These are phyloP conservation scores for Pantala flavescens DNA, from an alignment of 1,140 invertebrate species.

Conservation along the genomic window DNA sequence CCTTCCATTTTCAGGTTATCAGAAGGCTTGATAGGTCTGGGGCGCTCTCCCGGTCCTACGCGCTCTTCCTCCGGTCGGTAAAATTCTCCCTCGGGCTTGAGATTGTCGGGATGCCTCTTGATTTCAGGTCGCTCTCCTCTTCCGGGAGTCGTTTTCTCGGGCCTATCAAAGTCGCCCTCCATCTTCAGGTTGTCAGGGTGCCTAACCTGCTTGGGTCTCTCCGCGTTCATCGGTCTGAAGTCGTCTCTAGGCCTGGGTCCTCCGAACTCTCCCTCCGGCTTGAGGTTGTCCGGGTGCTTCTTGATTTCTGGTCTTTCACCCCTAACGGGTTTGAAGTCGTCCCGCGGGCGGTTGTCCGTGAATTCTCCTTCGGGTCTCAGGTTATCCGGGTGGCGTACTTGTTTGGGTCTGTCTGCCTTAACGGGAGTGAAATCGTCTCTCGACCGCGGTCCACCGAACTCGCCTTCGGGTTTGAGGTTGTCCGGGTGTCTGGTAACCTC, in stretches of 20 bases:
- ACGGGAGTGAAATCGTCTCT: constrained; percentile 18
- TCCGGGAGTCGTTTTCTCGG: constrained; percentile 24
- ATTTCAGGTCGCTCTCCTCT: constrained; percentile 21
- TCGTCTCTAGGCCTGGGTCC: constrained; percentile 26
- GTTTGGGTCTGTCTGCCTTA: constrained; percentile 37
- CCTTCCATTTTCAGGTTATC: constrained; percentile 45
- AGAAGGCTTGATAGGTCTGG: constrained; percentile 34
- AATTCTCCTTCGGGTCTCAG: constrained; percentile 26
- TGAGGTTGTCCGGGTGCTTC: constrained; percentile 45
- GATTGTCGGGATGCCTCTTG: constrained; percentile 22
- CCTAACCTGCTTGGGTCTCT: constrained; percentile 23
- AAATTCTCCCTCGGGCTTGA: constrained; percentile 26
- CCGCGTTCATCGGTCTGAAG: constrained; percentile 27
- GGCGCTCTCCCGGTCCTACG: constrained; percentile 36
- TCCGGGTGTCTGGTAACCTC: constrained; percentile 35
- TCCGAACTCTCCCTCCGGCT: constrained; percentile 44
- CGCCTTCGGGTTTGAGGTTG: constrained; percentile 47
- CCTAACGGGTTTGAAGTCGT: constrained; percentile 26
- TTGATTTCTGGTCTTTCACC: constrained; percentile 15
- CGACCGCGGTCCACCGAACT: constrained; percentile 34
- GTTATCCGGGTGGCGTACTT: constrained; percentile 24
- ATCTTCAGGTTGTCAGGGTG: constrained; percentile 27
- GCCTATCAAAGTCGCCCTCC: constrained; percentile 29
- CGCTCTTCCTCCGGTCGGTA: constrained; percentile 35
- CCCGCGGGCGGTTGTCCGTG: constrained; percentile 17